Base-by-base conservation (phyloP, 2,797 vertebrate species). In the Protonibea diacanthus region DNA sequence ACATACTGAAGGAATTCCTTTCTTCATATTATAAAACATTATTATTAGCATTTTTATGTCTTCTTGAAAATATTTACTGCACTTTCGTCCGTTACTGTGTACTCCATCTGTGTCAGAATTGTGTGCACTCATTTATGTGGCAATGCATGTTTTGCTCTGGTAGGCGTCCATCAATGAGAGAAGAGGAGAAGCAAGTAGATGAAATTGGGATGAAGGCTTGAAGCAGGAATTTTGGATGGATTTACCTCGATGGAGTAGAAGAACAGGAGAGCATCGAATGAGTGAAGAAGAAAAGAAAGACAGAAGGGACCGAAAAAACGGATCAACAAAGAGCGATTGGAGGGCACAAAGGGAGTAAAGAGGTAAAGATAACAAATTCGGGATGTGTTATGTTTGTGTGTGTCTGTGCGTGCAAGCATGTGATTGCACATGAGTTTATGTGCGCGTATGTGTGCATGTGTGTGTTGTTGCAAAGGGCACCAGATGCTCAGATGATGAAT, bases 401-500 rank as follows among this genome's bases (percentile, higher is more conserved):
- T 29, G 38, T 58, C 25, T 78, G 44, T 55, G 27, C 66, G 40
- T 45, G n/a, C 62, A 25, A 63, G 5, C 75, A 51, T 68, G 49
- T 58, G 45, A 63, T 68, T 49, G 18, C 56, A 13, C 64, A 9
- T 23, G 12, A 45, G 20, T n/a, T 11, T 18, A 10, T 33, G 53
- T 47, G 25, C 55, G 47, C 14, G 71, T 55, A 23, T 60, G 20
- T 18, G 20, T 18, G 9, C 48, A 11, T 27, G 42, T 21, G 60
- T 67, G 38, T 60, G 71, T 78, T 83, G 71, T 65, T 84, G 87
- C 89, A 88, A 88, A 92, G 90, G 90, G 86, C 90, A 90, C 86
- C 91, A 91, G 91, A 91, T 93, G 91, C 84, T 90, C 53, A 29
- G 65, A 86, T 93, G 92, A 94, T 94, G 86, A 93, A 93, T 91